Evolutionary conservation across 64 coral and sea anemone species (phyloP).

Genomic region (Montipora efflorescens): DNA sequence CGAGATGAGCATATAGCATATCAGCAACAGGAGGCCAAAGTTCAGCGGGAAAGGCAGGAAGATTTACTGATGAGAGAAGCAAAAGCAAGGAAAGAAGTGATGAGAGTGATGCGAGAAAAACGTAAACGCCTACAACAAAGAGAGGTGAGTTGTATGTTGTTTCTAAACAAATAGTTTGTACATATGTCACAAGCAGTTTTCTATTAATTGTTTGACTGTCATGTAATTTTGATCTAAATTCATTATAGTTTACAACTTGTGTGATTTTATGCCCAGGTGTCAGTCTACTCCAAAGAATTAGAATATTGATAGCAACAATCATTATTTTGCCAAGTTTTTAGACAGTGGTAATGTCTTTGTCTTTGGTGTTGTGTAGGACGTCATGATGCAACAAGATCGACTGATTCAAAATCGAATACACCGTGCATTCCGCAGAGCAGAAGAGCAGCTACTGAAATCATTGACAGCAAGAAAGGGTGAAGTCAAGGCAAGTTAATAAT

Average conservation of each 20-base stretch:
- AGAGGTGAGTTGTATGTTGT: constrained; percentile 57
- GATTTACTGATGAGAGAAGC: constrained; percentile 93
- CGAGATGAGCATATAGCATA: constrained; percentile 95
- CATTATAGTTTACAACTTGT: too few relatives aligned
- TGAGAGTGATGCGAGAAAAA: constrained; percentile 81
- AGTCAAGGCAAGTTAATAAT: constrained; percentile 77
- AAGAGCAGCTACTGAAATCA: constrained; percentile 91
- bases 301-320: too few relatives aligned
- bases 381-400: constrained; percentile 97
- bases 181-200: too few relatives aligned
- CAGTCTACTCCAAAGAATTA: too few relatives aligned
- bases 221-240: too few relatives aligned
- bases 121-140: constrained; percentile 79
- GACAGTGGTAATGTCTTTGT: too few relatives aligned
- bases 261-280: too few relatives aligned
- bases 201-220: too few relatives aligned
- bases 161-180: too few relatives aligned
- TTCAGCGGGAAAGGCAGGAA: constrained; percentile 80
- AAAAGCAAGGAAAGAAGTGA: constrained; percentile 83
- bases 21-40: constrained; percentile 89
- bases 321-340: too few relatives aligned
- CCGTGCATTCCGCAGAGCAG: constrained; percentile 89
- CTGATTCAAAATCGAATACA: constrained; percentile 98
- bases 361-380: constrained; percentile 61
- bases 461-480: constrained; percentile 96